phyloP scores from a whole-genome alignment of 2,888 invertebrate species.

The Melanostoma mellinum region DNA sequence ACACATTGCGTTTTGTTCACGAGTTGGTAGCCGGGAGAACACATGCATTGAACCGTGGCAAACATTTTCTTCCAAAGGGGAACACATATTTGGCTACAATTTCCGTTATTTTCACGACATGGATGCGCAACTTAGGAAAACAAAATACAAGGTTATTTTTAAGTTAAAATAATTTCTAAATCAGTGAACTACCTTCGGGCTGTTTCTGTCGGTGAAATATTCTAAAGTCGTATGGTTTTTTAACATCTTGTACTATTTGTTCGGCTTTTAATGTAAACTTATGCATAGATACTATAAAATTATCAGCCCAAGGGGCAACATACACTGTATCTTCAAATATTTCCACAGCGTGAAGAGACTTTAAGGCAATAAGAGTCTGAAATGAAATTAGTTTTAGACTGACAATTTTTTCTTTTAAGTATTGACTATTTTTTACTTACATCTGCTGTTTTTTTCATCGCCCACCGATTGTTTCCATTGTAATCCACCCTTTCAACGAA shows the following conservation, averaged over 20 bases:
- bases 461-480: conserved; percentile 86
- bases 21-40: conserved; percentile 88
- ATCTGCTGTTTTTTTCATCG: conserved; percentile 79
- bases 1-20: conserved; percentile 85
- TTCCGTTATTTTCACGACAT: conserved; percentile 86
- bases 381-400: conserved; percentile 8
- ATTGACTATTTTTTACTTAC: conserved; percentile 74
- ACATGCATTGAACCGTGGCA: conserved; percentile 86
- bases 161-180: not conserved
- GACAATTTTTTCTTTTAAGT: conserved; percentile 44
- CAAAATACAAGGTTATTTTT: conserved; percentile 38
- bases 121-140: conserved; percentile 85
- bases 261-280: conserved; percentile 83
- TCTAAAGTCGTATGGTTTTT: conserved; percentile 86
- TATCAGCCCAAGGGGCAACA: conserved; percentile 88
- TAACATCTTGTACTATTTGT: conserved; percentile 83
- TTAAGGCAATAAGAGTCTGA: conserved; percentile 78
- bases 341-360: conserved; percentile 86
- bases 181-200: conserved; percentile 84
- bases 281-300: conserved; percentile 85
- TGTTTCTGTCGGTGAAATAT: conserved; percentile 91
- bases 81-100: conserved; percentile 90
- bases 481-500: conserved; percentile 91
- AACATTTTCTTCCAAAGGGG: conserved; percentile 84
- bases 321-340: conserved; percentile 89